Conservation (phyloP, 2,888 invertebrate genomes). For the Carterocephalus palaemon region DNA sequence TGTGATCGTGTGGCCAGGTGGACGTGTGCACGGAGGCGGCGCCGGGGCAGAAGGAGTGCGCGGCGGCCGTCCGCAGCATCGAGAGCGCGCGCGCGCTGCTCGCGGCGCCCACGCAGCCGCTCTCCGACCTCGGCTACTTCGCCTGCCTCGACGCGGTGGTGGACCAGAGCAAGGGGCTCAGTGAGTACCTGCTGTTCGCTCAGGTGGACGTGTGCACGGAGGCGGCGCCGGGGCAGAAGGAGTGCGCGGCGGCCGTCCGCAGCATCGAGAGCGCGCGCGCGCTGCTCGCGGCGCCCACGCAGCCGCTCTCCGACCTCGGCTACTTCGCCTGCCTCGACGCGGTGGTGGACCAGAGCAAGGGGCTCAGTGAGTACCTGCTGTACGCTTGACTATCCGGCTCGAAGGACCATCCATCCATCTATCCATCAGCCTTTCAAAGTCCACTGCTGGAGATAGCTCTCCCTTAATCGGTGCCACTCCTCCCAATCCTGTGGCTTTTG, state of each 20-base stretch:
- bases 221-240: conserved; percentile 96
- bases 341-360: conserved; percentile 92
- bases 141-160: conserved; percentile 95
- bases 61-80: conserved; percentile 95
- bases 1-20: no score
- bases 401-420: neutral
- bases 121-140: conserved; percentile 93
- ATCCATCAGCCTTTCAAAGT: no score
- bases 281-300: conserved; percentile 89
- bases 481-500: no score
- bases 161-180: conserved; percentile 89
- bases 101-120: conserved; percentile 91
- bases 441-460: no score
- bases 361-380: conserved; percentile 77
- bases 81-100: conserved; percentile 90
- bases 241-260: conserved; percentile 96
- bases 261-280: conserved; percentile 92
- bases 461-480: no score
- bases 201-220: conserved; percentile 88
- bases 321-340: conserved; percentile 96
- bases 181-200: conserved; percentile 50
- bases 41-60: conserved; percentile 98
- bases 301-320: conserved; percentile 91
- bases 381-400: neutral
- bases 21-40: conserved; percentile 93